Percentiles rank a stretch among this genome's conserved stretches.
Evolutionary conservation across 2,888 invertebrate genomes (phyloP).

Genomic region (Ophioninae sp.): DNA sequence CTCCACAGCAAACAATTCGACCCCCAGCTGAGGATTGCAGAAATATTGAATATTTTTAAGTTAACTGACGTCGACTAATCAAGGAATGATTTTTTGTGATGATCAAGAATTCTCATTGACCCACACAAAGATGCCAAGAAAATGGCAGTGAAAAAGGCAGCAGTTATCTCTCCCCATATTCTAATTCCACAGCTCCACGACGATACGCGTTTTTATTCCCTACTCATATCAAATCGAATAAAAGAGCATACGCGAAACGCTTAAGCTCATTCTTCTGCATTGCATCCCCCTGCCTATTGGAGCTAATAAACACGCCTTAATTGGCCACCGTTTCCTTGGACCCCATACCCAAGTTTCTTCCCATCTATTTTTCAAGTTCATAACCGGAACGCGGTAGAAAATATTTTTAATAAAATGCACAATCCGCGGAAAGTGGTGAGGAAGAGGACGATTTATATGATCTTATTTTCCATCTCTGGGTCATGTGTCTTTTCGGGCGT

Average conservation of each 20-base stretch:
- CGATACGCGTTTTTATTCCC: neutral
- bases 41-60: neutral
- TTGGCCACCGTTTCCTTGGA: constrained; percentile 1
- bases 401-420: constrained; percentile 58
- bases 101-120: neutral
- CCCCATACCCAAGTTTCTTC: neutral
- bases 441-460: constrained; percentile 34
- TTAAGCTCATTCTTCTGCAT: constrained; percentile 22
- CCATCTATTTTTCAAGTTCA: neutral
- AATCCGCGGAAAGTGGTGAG: constrained; percentile 12
- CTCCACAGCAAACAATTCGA: too few species aligned
- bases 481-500: constrained; percentile 45
- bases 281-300: neutral
- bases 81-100: neutral
- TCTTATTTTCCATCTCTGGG: constrained; percentile 35
- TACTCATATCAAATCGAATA: neutral
- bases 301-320: constrained; percentile 29
- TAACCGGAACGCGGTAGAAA: neutral
- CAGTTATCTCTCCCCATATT: neutral
- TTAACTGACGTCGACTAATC: too few species aligned
- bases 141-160: neutral
- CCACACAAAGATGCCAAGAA: neutral
- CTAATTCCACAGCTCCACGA: neutral
- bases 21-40: neutral
- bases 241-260: constrained; percentile 25